Evolutionary conservation across 2,113 vertebrate species (phyloP).

Genomic region (Tyrannus savana): DNA sequence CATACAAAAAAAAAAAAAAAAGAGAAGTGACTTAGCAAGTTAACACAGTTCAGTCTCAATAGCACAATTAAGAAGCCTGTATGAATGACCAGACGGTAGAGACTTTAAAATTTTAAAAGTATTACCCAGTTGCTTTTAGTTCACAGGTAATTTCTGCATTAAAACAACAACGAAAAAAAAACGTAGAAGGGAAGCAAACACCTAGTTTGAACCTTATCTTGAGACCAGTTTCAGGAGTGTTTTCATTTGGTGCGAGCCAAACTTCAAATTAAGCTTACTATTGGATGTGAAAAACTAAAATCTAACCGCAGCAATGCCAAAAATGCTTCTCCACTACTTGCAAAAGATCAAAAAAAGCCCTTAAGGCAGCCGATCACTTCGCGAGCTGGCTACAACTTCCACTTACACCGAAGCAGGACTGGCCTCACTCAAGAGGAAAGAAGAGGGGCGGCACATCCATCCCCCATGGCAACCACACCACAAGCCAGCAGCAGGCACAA

Average conservation of each 20-base stretch:
- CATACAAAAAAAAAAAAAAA: neutral
- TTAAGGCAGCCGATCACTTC: neutral
- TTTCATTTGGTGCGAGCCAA: neutral
- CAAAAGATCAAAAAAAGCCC: neutral
- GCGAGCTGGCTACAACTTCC: neutral
- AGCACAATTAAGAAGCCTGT: neutral
- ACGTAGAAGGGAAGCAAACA: neutral
- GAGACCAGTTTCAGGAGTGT: neutral
- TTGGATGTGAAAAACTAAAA: neutral
- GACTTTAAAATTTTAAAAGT: neutral
- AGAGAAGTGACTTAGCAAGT: neutral
- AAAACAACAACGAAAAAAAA: neutral
- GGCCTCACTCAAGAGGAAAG: neutral
- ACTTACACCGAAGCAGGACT: rapidly evolving
- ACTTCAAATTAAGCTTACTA: neutral
- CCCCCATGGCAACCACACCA: neutral
- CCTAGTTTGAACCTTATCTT: neutral
- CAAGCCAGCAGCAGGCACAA: rapidly evolving
- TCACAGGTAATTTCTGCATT: neutral
- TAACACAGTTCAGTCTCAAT: neutral
- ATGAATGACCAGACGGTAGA: neutral
- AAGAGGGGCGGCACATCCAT: neutral
- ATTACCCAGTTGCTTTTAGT: neutral
- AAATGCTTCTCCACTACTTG: neutral
- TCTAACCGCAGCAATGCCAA: neutral